Evolutionary conservation across 2,888 invertebrate species (phyloP).

Genomic region (Tholera decimalis): DNA sequence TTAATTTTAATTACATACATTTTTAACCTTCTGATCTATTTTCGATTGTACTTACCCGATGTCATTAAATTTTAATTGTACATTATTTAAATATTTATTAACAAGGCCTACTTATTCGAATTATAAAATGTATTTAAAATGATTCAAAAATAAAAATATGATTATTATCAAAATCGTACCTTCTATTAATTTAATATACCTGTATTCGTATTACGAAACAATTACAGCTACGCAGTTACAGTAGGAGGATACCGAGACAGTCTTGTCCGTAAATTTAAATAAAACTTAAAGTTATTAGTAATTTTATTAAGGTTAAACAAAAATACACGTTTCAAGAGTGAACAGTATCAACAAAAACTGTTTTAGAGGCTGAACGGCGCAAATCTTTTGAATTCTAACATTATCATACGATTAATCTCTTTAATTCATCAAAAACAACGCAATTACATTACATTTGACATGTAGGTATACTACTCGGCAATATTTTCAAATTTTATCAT

Average conservation of each 20-base stretch:
- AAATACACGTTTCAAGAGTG: slow-evolving; percentile 79
- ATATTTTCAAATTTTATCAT: slow-evolving; percentile 52
- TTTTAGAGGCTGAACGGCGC: slow-evolving; percentile 45
- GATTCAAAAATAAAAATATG: slow-evolving; percentile 82
- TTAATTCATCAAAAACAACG: slow-evolving; percentile 39
- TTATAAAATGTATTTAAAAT: slow-evolving; percentile 86
- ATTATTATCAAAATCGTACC: slow-evolving; percentile 74
- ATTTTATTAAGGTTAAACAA: slow-evolving; percentile 86
- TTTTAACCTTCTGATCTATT: slow-evolving; percentile 74
- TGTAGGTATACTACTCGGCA: slow-evolving; percentile 27
- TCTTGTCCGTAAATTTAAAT: slow-evolving; percentile 81
- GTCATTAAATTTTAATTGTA: slow-evolving; percentile 79
- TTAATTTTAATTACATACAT: slow-evolving; percentile 85
- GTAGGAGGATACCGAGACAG: slow-evolving; percentile 66
- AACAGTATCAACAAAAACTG: slow-evolving; percentile 61
- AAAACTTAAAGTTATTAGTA: slow-evolving; percentile 87
- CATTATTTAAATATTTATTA: slow-evolving; percentile 80
- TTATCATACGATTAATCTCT: slow-evolving; percentile 27
- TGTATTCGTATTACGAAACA: slow-evolving; percentile 47
- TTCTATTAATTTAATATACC: slow-evolving; percentile 68
- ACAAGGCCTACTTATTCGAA: slow-evolving; percentile 82
- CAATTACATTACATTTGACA: slow-evolving; percentile 42
- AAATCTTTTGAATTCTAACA: slow-evolving; percentile 32
- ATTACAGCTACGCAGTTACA: slow-evolving; percentile 48
- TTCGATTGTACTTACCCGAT: slow-evolving; percentile 83